A percentile compares a stretch with the other conserved stretches of the same genome.
Evolutionary conservation across 2,113 vertebrate species (phyloP).

Genomic region (Galemys pyrenaicus): DNA sequence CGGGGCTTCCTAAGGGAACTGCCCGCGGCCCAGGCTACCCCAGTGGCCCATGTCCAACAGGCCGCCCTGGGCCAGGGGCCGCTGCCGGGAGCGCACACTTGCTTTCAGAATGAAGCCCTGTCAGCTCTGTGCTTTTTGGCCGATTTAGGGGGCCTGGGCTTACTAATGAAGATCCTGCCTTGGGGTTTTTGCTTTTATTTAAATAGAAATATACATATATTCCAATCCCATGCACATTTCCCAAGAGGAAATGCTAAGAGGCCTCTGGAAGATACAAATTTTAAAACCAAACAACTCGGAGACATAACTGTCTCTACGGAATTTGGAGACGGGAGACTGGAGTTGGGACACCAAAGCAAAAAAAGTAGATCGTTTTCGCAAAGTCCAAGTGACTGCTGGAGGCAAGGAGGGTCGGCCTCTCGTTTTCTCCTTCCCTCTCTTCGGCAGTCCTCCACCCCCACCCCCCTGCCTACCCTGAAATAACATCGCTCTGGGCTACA

Average conservation of each 20-base stretch:
- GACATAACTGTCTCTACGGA: neutral
- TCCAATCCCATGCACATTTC: neutral
- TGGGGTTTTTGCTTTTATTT: neutral
- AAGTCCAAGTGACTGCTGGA: slow-evolving; percentile 55
- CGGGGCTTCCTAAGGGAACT: neutral
- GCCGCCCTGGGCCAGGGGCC: too few species aligned
- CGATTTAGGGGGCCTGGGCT: neutral
- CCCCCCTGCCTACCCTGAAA: slow-evolving; percentile 74
- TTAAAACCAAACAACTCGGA: neutral
- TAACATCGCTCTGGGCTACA: slow-evolving; percentile 79
- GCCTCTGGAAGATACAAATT: neutral
- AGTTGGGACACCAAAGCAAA: neutral
- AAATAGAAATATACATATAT: neutral
- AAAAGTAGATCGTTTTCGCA: slow-evolving; percentile 35
- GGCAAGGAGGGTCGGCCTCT: slow-evolving; percentile 64
- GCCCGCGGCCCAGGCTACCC: too few species aligned
- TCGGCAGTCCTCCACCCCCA: slow-evolving; percentile 8
- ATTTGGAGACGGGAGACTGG: neutral
- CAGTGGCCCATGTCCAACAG: too few species aligned
- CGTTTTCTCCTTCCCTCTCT: slow-evolving; percentile 54
- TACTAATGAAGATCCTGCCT: neutral
- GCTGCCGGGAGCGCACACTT: neutral
- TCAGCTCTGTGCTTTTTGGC: neutral
- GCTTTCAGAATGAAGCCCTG: neutral
- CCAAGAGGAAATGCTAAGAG: slow-evolving; percentile 8